phyloP scores from a whole-genome alignment of 2,113 vertebrate species.

The Alces alces region DNA sequence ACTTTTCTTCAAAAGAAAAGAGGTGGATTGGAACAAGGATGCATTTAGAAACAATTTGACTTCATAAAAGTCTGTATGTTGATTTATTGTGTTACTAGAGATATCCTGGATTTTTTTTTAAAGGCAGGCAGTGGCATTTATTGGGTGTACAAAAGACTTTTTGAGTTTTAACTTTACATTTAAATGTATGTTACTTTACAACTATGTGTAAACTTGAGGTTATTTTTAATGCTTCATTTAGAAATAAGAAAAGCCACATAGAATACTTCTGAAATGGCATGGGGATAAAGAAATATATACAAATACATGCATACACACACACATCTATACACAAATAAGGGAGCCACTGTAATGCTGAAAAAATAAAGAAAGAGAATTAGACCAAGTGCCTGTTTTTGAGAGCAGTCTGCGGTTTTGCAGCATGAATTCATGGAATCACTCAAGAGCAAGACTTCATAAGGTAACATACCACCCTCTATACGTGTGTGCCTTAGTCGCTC shows the following conservation, averaged over 20 bases:
- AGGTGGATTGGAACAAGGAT: background rate
- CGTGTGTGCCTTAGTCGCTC: accelerated
- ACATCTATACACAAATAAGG: background rate
- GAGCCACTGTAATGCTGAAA: background rate
- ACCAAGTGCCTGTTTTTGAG: background rate
- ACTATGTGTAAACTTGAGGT: background rate
- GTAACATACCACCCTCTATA: background rate
- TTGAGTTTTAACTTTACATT: background rate
- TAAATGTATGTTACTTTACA: background rate
- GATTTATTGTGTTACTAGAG: background rate
- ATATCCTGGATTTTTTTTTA: background rate
- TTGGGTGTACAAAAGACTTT: background rate
- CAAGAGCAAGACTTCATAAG: background rate
- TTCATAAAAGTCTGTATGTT: background rate
- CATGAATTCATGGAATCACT: background rate
- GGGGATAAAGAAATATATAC: background rate
- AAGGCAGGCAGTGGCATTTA: background rate
- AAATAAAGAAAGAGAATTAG: background rate
- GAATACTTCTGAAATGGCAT: background rate
- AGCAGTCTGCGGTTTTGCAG: background rate
- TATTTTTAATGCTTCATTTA: background rate
- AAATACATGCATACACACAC: background rate
- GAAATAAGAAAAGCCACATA: background rate
- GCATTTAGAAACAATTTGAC: background rate
- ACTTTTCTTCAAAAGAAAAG: background rate